These are phyloP conservation scores for Molossus molossus DNA, from an alignment of 2,797 vertebrate species.

Conservation along the genomic window DNA sequence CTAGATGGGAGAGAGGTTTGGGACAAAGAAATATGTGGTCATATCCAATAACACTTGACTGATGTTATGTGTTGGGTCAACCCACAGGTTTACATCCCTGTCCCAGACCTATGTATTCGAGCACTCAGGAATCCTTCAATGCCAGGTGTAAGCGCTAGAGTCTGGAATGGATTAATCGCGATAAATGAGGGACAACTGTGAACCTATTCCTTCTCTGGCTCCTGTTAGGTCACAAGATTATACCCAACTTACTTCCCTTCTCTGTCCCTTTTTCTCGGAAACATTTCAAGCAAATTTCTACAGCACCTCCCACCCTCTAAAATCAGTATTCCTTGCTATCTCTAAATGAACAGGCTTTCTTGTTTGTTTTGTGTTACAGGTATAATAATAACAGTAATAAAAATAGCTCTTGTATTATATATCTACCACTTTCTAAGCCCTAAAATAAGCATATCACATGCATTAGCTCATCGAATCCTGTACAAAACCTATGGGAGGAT, in stretches of 20 bases:
- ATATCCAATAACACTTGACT: not conserved
- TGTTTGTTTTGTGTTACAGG: slow-evolving; percentile 55
- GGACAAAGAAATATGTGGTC: not conserved
- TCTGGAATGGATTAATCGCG: too few species aligned
- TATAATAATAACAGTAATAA: slow-evolving; percentile 66
- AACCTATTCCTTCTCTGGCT: not conserved
- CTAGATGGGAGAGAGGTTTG: not conserved
- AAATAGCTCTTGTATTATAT: slow-evolving; percentile 60
- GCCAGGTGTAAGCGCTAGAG: too few species aligned
- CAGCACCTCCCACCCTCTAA: not conserved
- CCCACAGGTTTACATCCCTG: not conserved
- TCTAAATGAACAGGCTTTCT: slow-evolving; percentile 10
- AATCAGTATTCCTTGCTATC: slow-evolving; percentile 28
- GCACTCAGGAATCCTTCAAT: too few species aligned
- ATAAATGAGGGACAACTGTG: too few species aligned
- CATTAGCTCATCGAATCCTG: slow-evolving; percentile 33
- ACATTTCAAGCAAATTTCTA: slow-evolving; percentile 61
- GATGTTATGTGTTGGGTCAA: not conserved
- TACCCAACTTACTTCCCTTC: not conserved
- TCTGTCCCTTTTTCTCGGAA: not conserved
- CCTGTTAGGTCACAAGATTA: not conserved
- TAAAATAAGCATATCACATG: not conserved
- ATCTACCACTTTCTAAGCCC: not conserved
- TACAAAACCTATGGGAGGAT: not conserved
- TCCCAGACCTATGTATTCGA: not conserved